Conservation (phyloP, 2,113 vertebrate species). For the Zosterops japonicus region DNA sequence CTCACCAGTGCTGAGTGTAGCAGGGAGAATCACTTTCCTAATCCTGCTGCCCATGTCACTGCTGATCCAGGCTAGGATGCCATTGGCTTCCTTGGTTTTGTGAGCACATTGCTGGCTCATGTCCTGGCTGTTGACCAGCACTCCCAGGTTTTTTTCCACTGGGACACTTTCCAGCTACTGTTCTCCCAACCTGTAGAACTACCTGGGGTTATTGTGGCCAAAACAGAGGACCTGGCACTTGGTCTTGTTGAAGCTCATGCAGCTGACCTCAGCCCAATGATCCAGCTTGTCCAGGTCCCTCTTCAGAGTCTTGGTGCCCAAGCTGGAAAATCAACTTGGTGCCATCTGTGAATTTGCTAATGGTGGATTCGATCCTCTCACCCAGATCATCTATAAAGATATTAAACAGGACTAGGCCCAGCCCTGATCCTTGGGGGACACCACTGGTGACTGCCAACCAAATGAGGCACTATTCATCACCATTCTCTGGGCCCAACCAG, state of each 20-base stretch:
- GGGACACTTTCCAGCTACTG: neutral
- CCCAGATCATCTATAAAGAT: neutral
- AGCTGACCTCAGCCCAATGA: neutral
- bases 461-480: rapidly evolving
- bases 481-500: too few species aligned
- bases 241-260: neutral
- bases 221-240: neutral
- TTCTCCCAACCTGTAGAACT: neutral
- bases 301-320: neutral
- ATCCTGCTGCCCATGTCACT: neutral
- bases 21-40: neutral
- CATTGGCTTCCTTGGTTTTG: too few species aligned
- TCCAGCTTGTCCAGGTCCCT: neutral
- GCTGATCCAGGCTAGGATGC: neutral
- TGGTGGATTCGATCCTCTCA: neutral
- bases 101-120: neutral
- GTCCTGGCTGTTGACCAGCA: neutral
- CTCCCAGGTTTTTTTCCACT: neutral
- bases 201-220: neutral
- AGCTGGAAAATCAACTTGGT: neutral
- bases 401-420: neutral
- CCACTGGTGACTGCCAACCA: neutral
- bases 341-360: neutral
- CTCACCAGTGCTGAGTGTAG: neutral
- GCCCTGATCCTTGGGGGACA: neutral